Evolutionary conservation across 2,888 invertebrate genomes (phyloP), one percentile per base, ranked within the genome.

Genomic region (Allygus modestus): DNA sequence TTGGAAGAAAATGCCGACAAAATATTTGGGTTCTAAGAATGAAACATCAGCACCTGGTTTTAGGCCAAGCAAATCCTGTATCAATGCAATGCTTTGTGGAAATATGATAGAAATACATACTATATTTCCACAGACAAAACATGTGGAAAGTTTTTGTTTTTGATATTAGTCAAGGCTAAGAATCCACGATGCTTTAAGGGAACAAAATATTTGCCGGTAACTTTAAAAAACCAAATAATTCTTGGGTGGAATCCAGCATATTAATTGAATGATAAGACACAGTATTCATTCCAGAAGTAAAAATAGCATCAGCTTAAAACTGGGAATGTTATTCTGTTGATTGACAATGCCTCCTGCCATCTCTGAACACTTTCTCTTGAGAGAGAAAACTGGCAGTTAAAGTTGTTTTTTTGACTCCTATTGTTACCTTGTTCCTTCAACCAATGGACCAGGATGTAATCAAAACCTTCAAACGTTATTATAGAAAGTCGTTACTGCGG

Each of bases 401-500:
- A 81, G 81, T 85, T 87, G 0, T 83, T 86, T 87, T 71, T 84
- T 58, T 88, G 17, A 87, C 88, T 37, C 87, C 87, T 0, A 88
- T 87, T 75, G 87, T 87, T 4, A 88, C 87, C 0, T 65, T 86
- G 9, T 33, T 88, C 1, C 83, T 89, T 23, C 88, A 89, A 75
- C 88, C 88, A 4, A 89, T 88, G 88, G 86, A 88, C 82, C 88
- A 89, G 77, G 87, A 87, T 0, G 86, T 88, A 15, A 87, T 88
- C 17, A 87, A 85, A 31, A 86, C 86, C 54, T 73, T 87, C 15
- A 88, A 89, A 85, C 84, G 33, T 17, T 71, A 33, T 33, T 71
- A 71, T 33, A 31, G 71, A 7, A 71, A 71, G 31, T 31, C 85
- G 81, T 65, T 87, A n/a, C 84, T 87, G 1, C 85, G 85, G 31